Percentiles rank a stretch among this genome's conserved stretches.
Evolutionary conservation across 1,140 invertebrate species (phyloP).

Genomic region (Grapholita molesta): DNA sequence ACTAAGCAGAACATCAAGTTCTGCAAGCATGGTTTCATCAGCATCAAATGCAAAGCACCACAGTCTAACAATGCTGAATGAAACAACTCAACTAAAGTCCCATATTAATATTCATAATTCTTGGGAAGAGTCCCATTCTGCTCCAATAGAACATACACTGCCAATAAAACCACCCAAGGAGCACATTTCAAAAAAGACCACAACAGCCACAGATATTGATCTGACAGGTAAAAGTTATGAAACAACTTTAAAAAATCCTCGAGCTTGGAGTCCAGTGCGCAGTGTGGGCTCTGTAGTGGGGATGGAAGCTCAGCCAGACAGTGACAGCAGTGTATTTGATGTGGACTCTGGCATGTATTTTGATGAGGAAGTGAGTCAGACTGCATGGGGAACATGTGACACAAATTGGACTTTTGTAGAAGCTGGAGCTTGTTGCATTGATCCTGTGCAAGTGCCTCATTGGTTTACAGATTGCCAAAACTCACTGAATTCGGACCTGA

Average conservation of each 20-base stretch:
- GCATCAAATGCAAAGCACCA: constrained; percentile 70
- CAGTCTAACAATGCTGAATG: constrained; percentile 68
- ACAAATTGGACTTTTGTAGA: constrained; percentile 88
- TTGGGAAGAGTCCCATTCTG: constrained; percentile 77
- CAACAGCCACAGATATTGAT: constrained; percentile 71
- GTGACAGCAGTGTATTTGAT: constrained; percentile 88
- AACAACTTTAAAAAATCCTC: constrained; percentile 84
- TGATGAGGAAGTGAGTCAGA: constrained; percentile 84
- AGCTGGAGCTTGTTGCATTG: constrained; percentile 87
- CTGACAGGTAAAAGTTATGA: constrained; percentile 83
- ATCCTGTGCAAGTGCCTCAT: constrained; percentile 84
- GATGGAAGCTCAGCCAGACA: constrained; percentile 88
- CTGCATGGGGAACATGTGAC: constrained; percentile 87
- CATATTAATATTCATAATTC: constrained; percentile 65
- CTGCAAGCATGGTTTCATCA: constrained; percentile 77
- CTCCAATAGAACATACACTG: constrained; percentile 72
- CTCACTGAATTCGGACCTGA: constrained; percentile 81
- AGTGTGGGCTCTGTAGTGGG: constrained; percentile 89
- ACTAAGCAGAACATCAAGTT: constrained; percentile 87
- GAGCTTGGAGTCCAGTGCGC: constrained; percentile 90
- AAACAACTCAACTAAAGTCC: constrained; percentile 58
- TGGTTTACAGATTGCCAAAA: constrained; percentile 84
- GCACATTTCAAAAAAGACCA: constrained; percentile 56
- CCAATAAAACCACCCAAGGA: constrained; percentile 69
- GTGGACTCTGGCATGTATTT: constrained; percentile 87